phyloP scores from a whole-genome alignment of 2,113 vertebrate species.

The Onychorhynchus coronatus region DNA sequence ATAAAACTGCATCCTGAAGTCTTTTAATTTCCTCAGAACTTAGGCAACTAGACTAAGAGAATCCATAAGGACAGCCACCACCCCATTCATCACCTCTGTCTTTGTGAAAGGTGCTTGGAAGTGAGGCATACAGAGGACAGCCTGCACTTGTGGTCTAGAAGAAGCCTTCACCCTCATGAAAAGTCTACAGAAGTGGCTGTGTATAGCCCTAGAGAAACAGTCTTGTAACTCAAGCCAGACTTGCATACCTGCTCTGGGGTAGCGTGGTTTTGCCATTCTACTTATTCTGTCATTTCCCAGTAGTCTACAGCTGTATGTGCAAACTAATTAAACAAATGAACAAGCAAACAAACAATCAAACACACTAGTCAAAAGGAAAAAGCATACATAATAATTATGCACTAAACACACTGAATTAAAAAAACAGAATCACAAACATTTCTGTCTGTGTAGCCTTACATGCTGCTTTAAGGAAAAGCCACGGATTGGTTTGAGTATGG shows the following conservation, averaged over 20 bases:
- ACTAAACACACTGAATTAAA: background rate
- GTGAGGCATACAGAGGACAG: background rate
- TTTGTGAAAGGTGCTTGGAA: background rate
- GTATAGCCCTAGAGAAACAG: background rate
- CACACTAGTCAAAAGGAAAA: background rate
- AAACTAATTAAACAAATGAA: background rate
- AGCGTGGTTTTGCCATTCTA: background rate
- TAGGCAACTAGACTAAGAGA: background rate
- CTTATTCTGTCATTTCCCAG: background rate
- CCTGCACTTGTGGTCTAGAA: background rate
- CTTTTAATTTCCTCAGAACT: background rate
- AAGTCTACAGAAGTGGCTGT: background rate
- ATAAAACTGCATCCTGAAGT: background rate
- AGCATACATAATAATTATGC: background rate
- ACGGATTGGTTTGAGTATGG: fast-evolving
- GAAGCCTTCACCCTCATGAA: fast-evolving
- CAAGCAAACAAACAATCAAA: background rate
- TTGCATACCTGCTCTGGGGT: background rate
- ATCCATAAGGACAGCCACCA: background rate
- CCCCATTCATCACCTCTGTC: background rate
- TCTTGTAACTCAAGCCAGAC: background rate
- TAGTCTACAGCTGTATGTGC: fast-evolving
- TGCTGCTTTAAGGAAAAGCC: background rate
- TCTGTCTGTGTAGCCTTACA: background rate
- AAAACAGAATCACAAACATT: background rate